These are phyloP conservation scores for Acanthosoma haemorrhoidale DNA, from an alignment of 2,888 invertebrate genomes.

Conservation along the genomic window DNA sequence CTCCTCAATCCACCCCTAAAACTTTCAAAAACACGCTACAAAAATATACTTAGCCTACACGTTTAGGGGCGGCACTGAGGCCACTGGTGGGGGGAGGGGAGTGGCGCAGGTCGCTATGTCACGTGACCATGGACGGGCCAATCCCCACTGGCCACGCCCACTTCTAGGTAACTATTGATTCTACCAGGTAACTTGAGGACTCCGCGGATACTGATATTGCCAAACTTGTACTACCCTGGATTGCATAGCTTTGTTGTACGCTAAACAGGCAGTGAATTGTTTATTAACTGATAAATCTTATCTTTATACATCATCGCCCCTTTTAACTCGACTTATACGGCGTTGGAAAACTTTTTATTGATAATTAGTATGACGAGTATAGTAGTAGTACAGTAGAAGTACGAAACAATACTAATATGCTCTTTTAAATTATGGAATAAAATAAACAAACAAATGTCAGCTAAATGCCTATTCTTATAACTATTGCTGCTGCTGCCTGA, in stretches of 20 bases:
- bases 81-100: slow-evolving; percentile 25
- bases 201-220: slow-evolving; percentile 30
- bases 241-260: slow-evolving; percentile 8
- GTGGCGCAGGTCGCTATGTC: slow-evolving; percentile 23
- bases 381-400: no score
- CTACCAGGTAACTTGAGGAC: slow-evolving; percentile 34
- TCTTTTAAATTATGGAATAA: no score
- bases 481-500: no score
- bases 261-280: slow-evolving; percentile 12
- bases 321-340: no score
- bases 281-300: slow-evolving; percentile 16
- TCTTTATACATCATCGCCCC: no score
- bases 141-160: slow-evolving; percentile 29
- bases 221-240: slow-evolving; percentile 9
- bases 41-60: slow-evolving; percentile 42
- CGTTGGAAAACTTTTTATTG: no score
- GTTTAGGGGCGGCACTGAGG: slow-evolving; percentile 35
- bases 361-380: no score
- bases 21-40: slow-evolving; percentile 41
- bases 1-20: slow-evolving; percentile 33
- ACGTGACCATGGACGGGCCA: slow-evolving; percentile 33
- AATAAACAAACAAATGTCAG: no score
- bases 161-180: slow-evolving; percentile 34
- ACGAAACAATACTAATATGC: no score
- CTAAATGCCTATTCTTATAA: no score